Base-by-base conservation (phyloP, 1,140 invertebrate species). In the Drosophila nikananu region DNA sequence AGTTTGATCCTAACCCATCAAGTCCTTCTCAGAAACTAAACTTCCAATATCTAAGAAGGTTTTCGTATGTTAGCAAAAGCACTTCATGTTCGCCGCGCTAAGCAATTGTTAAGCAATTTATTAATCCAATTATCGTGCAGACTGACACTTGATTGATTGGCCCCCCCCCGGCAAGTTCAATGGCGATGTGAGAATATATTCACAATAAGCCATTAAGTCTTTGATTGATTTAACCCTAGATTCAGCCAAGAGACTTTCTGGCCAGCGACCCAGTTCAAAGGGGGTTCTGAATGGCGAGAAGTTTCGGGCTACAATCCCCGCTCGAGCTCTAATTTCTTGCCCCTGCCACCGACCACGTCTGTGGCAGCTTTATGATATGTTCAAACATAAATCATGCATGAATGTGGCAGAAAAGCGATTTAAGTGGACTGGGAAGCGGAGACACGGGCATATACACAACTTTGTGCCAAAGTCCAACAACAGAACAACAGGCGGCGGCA, bases 121-220 rank as follows among this genome's bases (percentile, higher is more conserved):
- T 78, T 77, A 37, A 70, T 46, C 64, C 51, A 78, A 78, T 77
- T 78, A 78, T 42, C 19, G 32, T 23, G 10, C 10, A 15, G 30
- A 77, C 30, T 62, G 75, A 39, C 64, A 55, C 17, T 44, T 78
- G 74, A 78, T 78, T 70, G 64, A 78, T 77, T 42, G 55, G 15
- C 19, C 55, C 5, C 19, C 55, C 5, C 21, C 17, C 1, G 42
- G n/a, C 48, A 75, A 66, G 27, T n/a, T 54, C 35, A 60, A 77
- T 17, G 73, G n/a, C 30, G 27, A 59, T 59, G 55, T 48, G 46
- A 19, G 39, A 52, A 76, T 75, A 46, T 55, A 76, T 67, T 39
- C 63, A 30, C 42, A 77, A 58, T 68, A 78, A 78, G 74, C 75
- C 75, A 78, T 77, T 77, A 70, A 78, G 74, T 61, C 73, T 68